Evolutionary conservation across 2,113 vertebrate species (phyloP), one percentile per base, ranked within the genome.

Genomic region (Corydoras sp.): DNA sequence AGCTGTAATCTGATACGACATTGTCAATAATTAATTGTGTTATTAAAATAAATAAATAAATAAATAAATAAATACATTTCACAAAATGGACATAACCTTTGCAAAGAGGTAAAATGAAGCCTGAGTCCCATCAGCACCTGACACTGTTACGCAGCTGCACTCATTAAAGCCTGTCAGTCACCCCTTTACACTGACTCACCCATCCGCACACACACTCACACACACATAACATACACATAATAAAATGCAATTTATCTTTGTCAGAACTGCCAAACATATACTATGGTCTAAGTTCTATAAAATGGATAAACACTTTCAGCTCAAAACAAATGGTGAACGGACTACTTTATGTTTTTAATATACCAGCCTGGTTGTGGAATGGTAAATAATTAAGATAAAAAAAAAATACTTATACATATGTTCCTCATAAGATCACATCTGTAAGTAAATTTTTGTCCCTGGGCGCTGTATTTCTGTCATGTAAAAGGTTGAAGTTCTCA

Each of bases 91-190:
- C 80, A 68, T 85, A 83, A 87, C 85, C 84, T 85, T 88, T 85
- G 81, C 79, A 79, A 75, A 85, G 81, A 55, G 53, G 84, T 80
- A 83, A 81, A 88, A 83, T 83, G 79, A 79, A 76, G 74, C 74
- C 81, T 83, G 74, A 83, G 87, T 88, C 87, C 79, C 80, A 86
- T 87, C 79, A 78, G 82, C 82, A 87, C 80, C 85, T 85, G 85
- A 86, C 81, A 83, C 80, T 79, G 81, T 86, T 83, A 85, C 77
- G 77, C 81, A 48, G 75, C 82, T 84, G 81, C 71, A 74, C 84
- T 86, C 86, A 89, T 89, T 88, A 88, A 86, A 86, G 82, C 58
- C 83, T 86, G 83, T 85, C 86, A 71, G 79, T 88, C 85, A 88
- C 32, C n/a, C 6, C 10, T 12, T 4, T 29, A 43, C 51, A 48